Evolutionary conservation across 2,113 vertebrate species (phyloP), one percentile per base, ranked within the genome.

Genomic region (Mustela nigripes): DNA sequence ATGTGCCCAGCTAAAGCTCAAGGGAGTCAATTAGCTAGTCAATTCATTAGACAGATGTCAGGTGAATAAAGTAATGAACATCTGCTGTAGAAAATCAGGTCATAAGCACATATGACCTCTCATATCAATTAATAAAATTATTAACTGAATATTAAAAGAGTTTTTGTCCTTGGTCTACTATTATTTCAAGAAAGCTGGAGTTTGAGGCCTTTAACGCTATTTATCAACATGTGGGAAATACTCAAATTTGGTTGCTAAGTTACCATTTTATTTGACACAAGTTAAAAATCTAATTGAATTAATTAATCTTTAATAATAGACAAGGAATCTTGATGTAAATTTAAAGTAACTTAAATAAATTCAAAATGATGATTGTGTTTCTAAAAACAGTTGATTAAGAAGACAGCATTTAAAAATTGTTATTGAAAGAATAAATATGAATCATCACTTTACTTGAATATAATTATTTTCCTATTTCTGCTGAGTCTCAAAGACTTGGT

Each of bases 291-390:
- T 80, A 96, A 95, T 62, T 88, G 62, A 87, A 83, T 81, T 74
- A 89, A 89, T 9, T 67, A 78, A 10, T 97, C 62, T 96, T 95
- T 50, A 95, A 89, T 53, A 97, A 96, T 50, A 74, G 50, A 56
- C 89, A 95, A 97, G 58, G 63, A 92, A 39, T 95, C 62, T 19
- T 26, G 73, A 95, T 89, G 96, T 97, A 87, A 97, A 93, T 92
- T 92, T 89, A 80, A 98, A 97, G 45, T 94, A 92, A 12, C 11
- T 24, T 92, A 86, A 83, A 78, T 97, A 87, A 87, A 96, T 56
- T 90, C 58, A 45, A 94, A 48, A 33, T 89, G 89, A 86, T 87
- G 16, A 91, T 50, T 65, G 2, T 88, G 5, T 12, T 83, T 94
- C 45, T 92, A 86, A 73, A 89, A 90, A 26, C 31, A 88, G 65